Percentiles rank a stretch among this genome's conserved stretches.
These are phyloP conservation scores for Teleopsis dalmanni DNA, from an alignment of 1,140 invertebrate genomes.

Conservation along the genomic window DNA sequence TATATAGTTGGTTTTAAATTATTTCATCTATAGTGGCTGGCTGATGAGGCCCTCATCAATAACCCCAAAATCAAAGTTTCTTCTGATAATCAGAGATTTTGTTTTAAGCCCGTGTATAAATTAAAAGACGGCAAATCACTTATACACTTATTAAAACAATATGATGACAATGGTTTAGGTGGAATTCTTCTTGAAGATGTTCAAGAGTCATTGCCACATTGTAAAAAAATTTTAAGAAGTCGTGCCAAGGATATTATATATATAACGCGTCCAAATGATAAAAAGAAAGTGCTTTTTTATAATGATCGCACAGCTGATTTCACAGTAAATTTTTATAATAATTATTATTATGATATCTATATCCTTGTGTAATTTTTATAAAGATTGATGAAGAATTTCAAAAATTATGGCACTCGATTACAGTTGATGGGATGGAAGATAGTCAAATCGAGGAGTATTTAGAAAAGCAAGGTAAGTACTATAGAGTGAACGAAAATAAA, in stretches of 20 bases:
- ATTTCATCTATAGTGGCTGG: conserved; percentile 62
- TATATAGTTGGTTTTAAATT: neutral
- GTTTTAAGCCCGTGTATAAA: no score
- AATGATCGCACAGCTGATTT: conserved; percentile 86
- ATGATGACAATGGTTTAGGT: no score
- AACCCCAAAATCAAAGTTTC: conserved; percentile 90
- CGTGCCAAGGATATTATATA: conserved; percentile 67
- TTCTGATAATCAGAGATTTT: conserved; percentile 58
- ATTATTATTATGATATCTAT: neutral
- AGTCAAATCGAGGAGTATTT: conserved; percentile 98
- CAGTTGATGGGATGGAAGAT: conserved; percentile 96
- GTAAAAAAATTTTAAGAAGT: conserved; percentile 83
- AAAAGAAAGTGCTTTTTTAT: conserved; percentile 95
- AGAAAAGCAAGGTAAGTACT: conserved; percentile 72
- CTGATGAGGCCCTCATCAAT: conserved; percentile 74
- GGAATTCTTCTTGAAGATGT: no score
- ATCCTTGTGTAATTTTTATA: conserved; percentile 33
- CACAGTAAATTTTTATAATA: conserved; percentile 48
- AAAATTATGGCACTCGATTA: conserved; percentile 87
- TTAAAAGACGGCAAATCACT: no score
- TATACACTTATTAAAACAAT: no score
- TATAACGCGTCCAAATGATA: conserved; percentile 80
- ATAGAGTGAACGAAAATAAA: neutral
- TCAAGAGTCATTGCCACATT: conserved; percentile 91
- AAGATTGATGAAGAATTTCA: conserved; percentile 88